Evolutionary conservation across 2,113 vertebrate species (phyloP), one percentile per base, ranked within the genome.

Genomic region (Xiphophorus maculatus): DNA sequence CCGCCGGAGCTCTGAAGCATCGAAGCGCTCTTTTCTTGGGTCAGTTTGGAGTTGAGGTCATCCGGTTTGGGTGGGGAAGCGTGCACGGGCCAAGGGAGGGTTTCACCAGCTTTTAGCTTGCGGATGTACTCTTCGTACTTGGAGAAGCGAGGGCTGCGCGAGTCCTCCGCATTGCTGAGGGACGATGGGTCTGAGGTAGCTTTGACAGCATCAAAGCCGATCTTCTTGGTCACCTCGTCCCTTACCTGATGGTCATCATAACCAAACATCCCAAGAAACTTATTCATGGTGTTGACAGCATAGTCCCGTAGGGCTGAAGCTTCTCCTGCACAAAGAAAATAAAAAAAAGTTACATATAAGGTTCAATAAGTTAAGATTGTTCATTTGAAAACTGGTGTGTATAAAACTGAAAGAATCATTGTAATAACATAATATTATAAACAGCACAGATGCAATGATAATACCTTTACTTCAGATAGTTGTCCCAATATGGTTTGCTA

Each of bases 101-200:
- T 94, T 90, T 99, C 98, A 0, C 97, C 97, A 0, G 97, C 96
- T 84, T 98, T 98, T 67, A 99, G 94, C 84, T 98, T 98, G 85
- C 98, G 97, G 88, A 99, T 99, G 89, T 98, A 99, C 86, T 99
- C 97, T 94, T 99, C 98, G 0, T 99, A 99, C 90, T 99, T 99
- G 90, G 98, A 99, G 94, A 98, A 97, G 62, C 97, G 96, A 19
- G 96, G 97, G 15, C 97, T 95, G 77, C 97, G 96, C 81, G 95
- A 96, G 67, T 95, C 89, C 86, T 96, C 95, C 0, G 98, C 97
- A 25, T 95, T 96, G 0, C 94, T 86, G 13, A 95, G 66, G 25
- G 96, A 94, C 25, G 94, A 89, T 68, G 88, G 25, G 93, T 97
- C 97, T 71, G 96, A 96, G 94, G 96, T 95, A 95, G 96, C 92